Percentiles rank a stretch among this genome's conserved stretches.
Evolutionary conservation across 2,888 invertebrate genomes (phyloP).

Genomic region (Tanypteryx hageni): DNA sequence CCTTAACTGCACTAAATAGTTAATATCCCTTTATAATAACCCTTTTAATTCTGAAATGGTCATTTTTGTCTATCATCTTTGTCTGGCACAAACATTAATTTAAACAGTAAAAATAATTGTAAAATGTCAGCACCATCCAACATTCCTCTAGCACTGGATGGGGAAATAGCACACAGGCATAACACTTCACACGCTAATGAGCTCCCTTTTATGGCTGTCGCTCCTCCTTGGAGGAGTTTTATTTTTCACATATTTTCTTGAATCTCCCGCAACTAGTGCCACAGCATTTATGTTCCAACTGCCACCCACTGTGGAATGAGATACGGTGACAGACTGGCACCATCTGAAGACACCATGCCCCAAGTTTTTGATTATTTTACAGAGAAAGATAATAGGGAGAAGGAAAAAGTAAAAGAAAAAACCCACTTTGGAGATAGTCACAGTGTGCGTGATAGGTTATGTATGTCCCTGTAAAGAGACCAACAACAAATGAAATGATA

Average conservation of each 20-base stretch:
- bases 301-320: background rate
- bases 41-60: conserved; percentile 11
- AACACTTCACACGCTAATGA: conserved; percentile 52
- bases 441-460: conserved; percentile 53
- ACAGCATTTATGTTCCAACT: background rate
- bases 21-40: background rate
- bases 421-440: conserved; percentile 40
- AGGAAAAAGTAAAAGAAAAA: conserved; percentile 39
- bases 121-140: conserved; percentile 56
- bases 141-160: conserved; percentile 47
- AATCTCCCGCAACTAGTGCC: conserved; percentile 45
- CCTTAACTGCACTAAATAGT: background rate
- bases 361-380: conserved; percentile 27
- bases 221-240: conserved; percentile 44
- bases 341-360: background rate
- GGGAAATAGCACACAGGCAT: conserved; percentile 42
- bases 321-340: conserved; percentile 17
- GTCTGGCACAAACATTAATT: conserved; percentile 53
- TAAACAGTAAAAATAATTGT: conserved; percentile 55
- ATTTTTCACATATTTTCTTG: background rate
- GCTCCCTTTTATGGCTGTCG: conserved; percentile 20
- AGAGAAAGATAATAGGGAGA: conserved; percentile 30
- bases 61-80: conserved; percentile 32
- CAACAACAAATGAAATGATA: conserved; percentile 43
- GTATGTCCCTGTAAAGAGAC: conserved; percentile 37